Base-by-base conservation (phyloP, 1,140 invertebrate genomes). In the Temnothorax longispinosus region DNA sequence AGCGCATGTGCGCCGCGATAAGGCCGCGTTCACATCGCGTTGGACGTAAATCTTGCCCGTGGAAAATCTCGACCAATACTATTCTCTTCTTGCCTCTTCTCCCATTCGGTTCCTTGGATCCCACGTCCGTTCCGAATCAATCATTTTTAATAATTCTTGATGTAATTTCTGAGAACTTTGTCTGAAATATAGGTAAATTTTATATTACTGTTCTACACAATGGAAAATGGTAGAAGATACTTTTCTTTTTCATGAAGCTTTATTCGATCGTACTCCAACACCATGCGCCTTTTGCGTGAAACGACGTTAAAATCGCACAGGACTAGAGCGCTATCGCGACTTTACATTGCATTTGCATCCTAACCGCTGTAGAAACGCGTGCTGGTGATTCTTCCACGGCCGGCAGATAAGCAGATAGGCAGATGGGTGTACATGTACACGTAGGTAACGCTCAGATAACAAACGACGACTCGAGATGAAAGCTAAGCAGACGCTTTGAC, bases 291-390 rank as follows among this genome's bases (percentile, higher is more conserved):
- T 65, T 74, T 64, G 71, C 62, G 44, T 58, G 58, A 58, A 56
- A 50, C 32, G 10, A 86, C 54, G 62, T 85, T 82, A 74, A 90
- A 60, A 85, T 87, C 81, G 69, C 74, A 58, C n/a, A 32, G 41
- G 65, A 74, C 78, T 85, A 91, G 88, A 56, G 74, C 74, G 87
- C 60, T 88, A 91, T 91, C 87, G 90, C 87, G 78, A 89, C 84
- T 44, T 91, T 85, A 91, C 89, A 91, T 90, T 91, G 90, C 88
- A 89, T 91, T 90, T 91, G 90, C 89, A 90, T 91, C 78, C 87
- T 91, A 87, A 90, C 90, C 89, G 76, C 62, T 84, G 90, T 80
- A 85, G 84, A 85, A 85, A 91, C 77, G 82, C 87, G 88, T 90
- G 87, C 87, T 88, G 89, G 85, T 87, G 90, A 90, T 90, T 87